Conservation (phyloP, 1,140 invertebrate species). For the Pseudachorutes palmiensis region DNA sequence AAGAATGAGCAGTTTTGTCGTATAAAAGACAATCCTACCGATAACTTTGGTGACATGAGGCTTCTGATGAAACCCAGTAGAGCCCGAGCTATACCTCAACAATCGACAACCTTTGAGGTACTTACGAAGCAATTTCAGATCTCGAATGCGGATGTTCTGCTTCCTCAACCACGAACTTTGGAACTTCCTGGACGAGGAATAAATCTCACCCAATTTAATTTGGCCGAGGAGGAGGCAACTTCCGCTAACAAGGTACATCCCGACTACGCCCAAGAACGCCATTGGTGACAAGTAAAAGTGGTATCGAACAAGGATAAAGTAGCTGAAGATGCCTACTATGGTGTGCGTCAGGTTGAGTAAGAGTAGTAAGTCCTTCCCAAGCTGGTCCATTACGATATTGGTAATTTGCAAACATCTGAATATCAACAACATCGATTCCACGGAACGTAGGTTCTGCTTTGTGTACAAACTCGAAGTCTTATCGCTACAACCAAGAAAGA, state of each 20-base stretch:
- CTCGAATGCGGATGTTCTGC: neutral
- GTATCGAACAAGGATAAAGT: neutral
- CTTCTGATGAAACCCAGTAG: neutral
- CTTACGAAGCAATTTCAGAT: neutral
- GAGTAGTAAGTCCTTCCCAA: neutral
- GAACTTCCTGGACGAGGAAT: neutral
- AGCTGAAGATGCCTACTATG: neutral
- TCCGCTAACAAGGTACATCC: neutral
- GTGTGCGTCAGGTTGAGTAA: neutral
- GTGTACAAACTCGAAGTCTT: neutral
- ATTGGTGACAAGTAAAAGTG: neutral
- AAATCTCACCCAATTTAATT: neutral
- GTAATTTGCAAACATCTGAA: neutral
- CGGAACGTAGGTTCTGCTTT: neutral
- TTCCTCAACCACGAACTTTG: neutral
- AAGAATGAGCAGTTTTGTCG: neutral
- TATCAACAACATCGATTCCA: neutral
- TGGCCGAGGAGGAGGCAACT: neutral
- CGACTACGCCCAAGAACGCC: neutral
- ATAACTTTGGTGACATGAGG: neutral
- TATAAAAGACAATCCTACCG: neutral
- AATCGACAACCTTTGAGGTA: neutral
- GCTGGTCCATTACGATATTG: neutral
- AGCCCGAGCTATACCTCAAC: neutral
- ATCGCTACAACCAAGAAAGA: neutral